Evolutionary conservation across 2,797 vertebrate genomes (phyloP).

Genomic region (Phoeniculus purpureus): DNA sequence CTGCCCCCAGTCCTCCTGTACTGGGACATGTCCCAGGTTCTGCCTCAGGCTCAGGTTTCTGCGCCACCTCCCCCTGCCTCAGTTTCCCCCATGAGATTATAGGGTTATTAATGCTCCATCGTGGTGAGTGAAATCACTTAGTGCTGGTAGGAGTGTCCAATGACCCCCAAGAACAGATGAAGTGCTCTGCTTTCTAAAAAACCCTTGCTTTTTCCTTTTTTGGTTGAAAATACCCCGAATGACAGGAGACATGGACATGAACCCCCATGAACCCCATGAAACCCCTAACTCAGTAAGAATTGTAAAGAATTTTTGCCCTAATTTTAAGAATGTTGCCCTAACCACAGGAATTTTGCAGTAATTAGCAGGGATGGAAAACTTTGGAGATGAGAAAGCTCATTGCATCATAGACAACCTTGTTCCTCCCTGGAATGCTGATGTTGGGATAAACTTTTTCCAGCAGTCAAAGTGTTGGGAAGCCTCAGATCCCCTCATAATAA

Average conservation of each 20-base stretch:
- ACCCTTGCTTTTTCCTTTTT: background rate
- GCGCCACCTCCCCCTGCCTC: background rate
- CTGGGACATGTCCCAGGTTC: background rate
- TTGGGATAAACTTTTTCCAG: background rate
- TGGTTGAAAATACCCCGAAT: background rate
- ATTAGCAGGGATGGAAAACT: background rate
- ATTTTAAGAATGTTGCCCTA: background rate
- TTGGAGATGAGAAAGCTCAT: background rate
- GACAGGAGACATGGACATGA: background rate
- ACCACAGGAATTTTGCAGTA: background rate
- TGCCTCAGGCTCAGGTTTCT: background rate
- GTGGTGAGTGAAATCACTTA: background rate
- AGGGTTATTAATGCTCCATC: background rate
- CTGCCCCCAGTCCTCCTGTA: background rate
- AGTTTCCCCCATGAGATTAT: background rate
- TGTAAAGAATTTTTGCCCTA: background rate
- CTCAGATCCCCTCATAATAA: background rate
- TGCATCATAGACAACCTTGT: background rate
- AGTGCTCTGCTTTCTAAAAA: background rate
- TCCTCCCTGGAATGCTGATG: background rate
- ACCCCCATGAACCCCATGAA: background rate
- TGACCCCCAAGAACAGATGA: accelerated
- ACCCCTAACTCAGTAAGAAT: background rate
- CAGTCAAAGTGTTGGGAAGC: background rate
- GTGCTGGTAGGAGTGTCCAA: background rate